Base-by-base conservation (phyloP, 1,140 invertebrate species). In the Camponotus floridanus region DNA sequence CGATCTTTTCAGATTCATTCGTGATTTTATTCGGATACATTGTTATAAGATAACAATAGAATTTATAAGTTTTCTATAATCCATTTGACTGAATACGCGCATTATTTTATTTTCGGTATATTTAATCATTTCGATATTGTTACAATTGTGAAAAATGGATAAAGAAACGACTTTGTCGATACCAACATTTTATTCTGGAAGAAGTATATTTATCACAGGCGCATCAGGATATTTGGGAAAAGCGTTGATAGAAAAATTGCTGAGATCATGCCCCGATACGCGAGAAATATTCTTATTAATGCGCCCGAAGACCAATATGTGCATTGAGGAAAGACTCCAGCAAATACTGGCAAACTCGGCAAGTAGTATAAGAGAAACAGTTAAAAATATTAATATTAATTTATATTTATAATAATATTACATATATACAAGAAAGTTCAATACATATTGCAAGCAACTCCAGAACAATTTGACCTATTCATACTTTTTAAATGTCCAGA, bases 231-330 rank as follows among this genome's bases (percentile, higher is more conserved):
- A 97, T 94, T 96, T 96, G 91, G 98, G 95, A 91, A 98, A 97
- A 95, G 97, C 97, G 5, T 93, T 98, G 1, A 93, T 98, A 26
- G 98, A 98, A 94, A 98, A 98, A 93, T 94, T 98, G 2, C 93
- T 98, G 15, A 93, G 98, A 61, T 96, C 96, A 33, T 98, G 97
- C 93, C 96, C 96, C 9, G 96, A 96, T 1, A 92, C 98, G 18
- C 95, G 96, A 15, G 96, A 95, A 51, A 96, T 98, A 31, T 98
- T 97, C 91, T 92, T 98, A 26, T 95, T 98, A 55, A 96, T 98
- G 87, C 95, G 98, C 84, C 96, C 97, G 0, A 98, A 98, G 92
- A 96, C 95, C 91, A 97, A 95, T 65, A 95, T 96, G 87, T 95
- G 94, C 0, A 95, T 97, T 0, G 95, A 97, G 68, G 95, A 96